Evolutionary conservation across 2,888 invertebrate species (phyloP).

Genomic region (Melinaea marsaeus): DNA sequence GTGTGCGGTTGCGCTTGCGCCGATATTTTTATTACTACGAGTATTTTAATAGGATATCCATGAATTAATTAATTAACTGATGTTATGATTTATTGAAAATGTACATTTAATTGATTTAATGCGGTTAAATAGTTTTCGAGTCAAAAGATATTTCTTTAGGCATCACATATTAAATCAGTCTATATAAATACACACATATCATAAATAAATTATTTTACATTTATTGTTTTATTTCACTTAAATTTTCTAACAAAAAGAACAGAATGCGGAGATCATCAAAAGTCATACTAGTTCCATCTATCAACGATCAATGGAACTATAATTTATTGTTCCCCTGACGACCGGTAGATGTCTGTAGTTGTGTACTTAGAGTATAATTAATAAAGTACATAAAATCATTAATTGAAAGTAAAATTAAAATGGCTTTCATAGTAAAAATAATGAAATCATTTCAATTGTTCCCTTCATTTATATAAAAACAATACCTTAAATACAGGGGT

Average conservation of each 20-base stretch:
- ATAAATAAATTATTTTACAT: no score
- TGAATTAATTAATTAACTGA: constrained; percentile 10
- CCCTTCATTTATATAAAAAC: background rate
- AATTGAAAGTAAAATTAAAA: no score
- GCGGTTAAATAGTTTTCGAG: background rate
- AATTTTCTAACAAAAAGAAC: background rate
- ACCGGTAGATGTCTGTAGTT: constrained; percentile 54
- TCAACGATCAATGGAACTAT: constrained; percentile 40
- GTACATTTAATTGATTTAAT: constrained; percentile 11
- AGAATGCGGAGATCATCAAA: background rate
- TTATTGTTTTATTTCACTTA: background rate
- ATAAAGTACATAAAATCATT: background rate
- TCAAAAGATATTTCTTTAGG: background rate
- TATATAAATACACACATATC: background rate
- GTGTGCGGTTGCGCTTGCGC: constrained; percentile 37
- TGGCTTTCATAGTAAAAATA: no score
- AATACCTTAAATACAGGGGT: constrained; percentile 1
- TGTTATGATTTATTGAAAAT: constrained; percentile 6
- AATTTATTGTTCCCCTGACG: constrained; percentile 32
- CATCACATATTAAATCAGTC: background rate
- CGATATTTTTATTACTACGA: constrained; percentile 12
- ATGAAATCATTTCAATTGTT: background rate
- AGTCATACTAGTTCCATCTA: constrained; percentile 47
- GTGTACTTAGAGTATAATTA: background rate
- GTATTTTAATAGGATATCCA: constrained; percentile 11